phyloP scores from a whole-genome alignment of 2,113 vertebrate species.

The Dasyornis broadbenti region DNA sequence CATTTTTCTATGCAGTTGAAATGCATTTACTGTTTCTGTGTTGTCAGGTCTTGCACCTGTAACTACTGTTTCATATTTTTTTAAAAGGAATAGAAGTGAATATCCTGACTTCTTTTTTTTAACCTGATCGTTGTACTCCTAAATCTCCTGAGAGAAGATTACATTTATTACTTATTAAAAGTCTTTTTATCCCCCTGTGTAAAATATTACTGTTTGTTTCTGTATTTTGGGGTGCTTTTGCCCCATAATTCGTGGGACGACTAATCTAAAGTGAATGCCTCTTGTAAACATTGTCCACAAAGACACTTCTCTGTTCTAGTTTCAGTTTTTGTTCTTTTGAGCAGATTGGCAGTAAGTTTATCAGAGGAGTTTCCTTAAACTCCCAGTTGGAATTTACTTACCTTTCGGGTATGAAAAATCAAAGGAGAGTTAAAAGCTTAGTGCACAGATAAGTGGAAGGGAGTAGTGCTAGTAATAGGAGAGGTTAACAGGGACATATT shows the following conservation, averaged over 20 bases:
- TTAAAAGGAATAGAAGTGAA: background rate
- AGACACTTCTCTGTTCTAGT: background rate
- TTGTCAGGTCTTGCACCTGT: background rate
- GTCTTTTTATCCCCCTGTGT: background rate
- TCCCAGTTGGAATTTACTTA: background rate
- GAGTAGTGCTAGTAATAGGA: background rate
- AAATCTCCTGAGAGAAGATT: background rate
- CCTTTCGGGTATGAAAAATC: background rate
- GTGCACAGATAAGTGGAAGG: background rate
- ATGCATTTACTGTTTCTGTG: background rate
- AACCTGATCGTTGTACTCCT: background rate
- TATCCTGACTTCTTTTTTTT: background rate
- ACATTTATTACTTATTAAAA: background rate
- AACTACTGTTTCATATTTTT: background rate
- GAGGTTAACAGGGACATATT: background rate
- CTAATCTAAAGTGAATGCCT: background rate
- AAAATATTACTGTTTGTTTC: background rate
- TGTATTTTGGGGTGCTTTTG: background rate
- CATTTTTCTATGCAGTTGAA: background rate
- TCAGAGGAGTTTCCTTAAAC: background rate
- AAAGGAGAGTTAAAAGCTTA: background rate
- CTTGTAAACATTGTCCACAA: background rate
- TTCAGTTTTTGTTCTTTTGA: background rate
- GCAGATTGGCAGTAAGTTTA: background rate
- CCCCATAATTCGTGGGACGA: background rate